Evolutionary conservation across 2,888 invertebrate genomes (phyloP), one percentile per base, ranked within the genome.

Genomic region (Sabellastarte sp.): DNA sequence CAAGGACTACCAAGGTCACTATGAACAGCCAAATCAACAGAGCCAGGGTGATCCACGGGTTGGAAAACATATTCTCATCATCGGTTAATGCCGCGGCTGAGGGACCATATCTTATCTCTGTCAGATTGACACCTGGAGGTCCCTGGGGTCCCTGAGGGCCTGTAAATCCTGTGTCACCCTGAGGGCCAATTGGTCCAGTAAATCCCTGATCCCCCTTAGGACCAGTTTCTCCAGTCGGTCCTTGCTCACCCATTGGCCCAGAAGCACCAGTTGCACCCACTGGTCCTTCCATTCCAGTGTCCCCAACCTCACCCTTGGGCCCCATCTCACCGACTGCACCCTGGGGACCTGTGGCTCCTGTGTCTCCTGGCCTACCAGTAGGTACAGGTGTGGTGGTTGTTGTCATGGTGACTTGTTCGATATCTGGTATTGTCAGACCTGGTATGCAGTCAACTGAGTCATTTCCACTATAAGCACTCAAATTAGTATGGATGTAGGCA

Each of bases 401-500:
- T 15, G 41, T 15, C 10, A 41, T 41, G 20, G 41, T 15, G 20
- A 41, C 20, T 41, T 10, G 41, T 10, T 15, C 41, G 20, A 41
- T 15, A 41, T 10, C 10, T 2, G 63, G 61, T 28, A 66, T 66
- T 30, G 65, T 53, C 53, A 57, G 31, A 30, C 50, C 56, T 26
- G 32, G 20, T 24, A 59, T 56, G 30, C 65, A 65, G 33, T 65
- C 65, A 4, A 63, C 56, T 20, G 32, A 2, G 3, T 29, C 31
- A 28, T 24, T 24, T 10, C 4, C 20, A 26, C 24, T 26, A 26
- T 53, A 53, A 3, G 26, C 32, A 20, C 20, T 29, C 32, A 32
- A 26, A 1, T 26, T 31, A 15, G 52, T 51, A 60, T 61, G 58
- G 53, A 61, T 29, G 51, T 61, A 65, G 50, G 66, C 66, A 5